phyloP scores from a whole-genome alignment of 2,888 invertebrate genomes.

The Drymonia ruficornis region DNA sequence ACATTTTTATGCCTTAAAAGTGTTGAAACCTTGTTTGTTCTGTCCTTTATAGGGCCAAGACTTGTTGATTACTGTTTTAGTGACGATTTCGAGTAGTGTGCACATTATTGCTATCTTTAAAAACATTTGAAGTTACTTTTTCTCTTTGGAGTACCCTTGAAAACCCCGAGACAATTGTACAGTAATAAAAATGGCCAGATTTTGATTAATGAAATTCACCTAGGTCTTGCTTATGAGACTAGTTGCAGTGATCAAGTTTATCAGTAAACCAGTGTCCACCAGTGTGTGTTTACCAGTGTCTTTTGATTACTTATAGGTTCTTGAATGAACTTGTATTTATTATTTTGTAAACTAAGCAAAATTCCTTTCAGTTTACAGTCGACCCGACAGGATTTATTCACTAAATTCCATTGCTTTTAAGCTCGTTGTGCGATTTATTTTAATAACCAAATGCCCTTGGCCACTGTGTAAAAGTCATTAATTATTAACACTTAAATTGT shows the following conservation, averaged over 20 bases:
- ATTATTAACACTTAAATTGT: constrained; percentile 37
- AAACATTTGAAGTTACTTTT: neutral
- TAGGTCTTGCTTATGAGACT: too few species aligned
- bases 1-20: constrained; percentile 42
- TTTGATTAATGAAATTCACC: too few species aligned
- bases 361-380: neutral
- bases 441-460: constrained; percentile 17
- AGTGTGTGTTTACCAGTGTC: too few species aligned
- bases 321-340: too few species aligned
- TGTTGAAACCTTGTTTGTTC: constrained; percentile 28
- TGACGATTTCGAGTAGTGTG: too few species aligned
- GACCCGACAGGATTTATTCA: neutral
- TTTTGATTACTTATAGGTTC: too few species aligned
- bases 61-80: constrained; percentile 19
- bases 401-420: neutral
- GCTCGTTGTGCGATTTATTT: neutral
- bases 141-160: neutral
- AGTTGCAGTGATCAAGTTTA: too few species aligned
- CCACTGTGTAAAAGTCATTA: constrained; percentile 30
- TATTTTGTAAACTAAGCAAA: too few species aligned
- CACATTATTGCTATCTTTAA: neutral
- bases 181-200: too few species aligned
- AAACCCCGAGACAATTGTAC: too few species aligned
- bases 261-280: too few species aligned
- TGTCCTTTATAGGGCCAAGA: constrained; percentile 20